These are phyloP conservation scores for Laticauda colubrina DNA, from an alignment of 2,113 vertebrate species.

Conservation along the genomic window DNA sequence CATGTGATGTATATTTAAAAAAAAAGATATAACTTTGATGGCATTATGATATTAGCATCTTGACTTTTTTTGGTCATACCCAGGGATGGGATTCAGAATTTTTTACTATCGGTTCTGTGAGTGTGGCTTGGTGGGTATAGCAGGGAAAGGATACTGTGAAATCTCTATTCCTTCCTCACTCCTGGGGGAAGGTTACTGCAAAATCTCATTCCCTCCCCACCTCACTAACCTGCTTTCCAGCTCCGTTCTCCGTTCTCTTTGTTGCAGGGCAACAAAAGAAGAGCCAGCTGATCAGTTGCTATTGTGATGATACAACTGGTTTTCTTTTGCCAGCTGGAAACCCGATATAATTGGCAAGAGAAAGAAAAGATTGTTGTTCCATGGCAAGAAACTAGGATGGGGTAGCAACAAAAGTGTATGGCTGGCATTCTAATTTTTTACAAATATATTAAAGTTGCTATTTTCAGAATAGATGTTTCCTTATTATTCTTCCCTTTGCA, in stretches of 20 bases:
- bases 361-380: neutral
- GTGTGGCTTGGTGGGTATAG: no score
- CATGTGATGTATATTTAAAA: neutral
- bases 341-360: neutral
- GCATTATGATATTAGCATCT: neutral
- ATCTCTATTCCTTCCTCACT: no score
- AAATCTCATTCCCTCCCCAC: no score
- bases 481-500: no score
- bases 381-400: neutral
- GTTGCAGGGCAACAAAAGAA: no score
- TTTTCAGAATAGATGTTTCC: neutral
- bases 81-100: no score
- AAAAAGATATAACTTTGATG: neutral
- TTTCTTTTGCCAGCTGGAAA: neutral
- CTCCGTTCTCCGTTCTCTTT: no score
- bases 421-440: neutral
- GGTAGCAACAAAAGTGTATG: neutral
- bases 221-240: no score
- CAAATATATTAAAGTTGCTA: neutral
- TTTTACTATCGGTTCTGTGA: no score
- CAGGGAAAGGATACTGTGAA: no score
- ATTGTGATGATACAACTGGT: conserved; percentile 5
- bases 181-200: no score
- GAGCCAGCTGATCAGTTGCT: neutral
- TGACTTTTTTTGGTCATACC: neutral